Percentiles rank a stretch among this genome's conserved stretches.
phyloP scores from a whole-genome alignment of 2,888 invertebrate species.

The Elmis aenea region DNA sequence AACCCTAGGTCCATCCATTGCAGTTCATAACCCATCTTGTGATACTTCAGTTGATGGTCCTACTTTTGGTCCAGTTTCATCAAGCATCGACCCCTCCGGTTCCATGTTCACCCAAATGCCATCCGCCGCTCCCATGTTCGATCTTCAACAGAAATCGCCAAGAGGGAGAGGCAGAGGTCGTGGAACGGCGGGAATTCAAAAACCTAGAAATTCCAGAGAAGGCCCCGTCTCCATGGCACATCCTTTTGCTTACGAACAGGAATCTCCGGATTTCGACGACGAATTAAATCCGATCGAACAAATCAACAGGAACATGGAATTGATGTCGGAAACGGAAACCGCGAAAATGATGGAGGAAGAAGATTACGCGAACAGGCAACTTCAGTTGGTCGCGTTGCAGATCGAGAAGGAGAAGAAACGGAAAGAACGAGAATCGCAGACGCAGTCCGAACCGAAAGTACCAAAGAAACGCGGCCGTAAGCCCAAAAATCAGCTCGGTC shows the following conservation, averaged over 20 bases:
- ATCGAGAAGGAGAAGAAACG: constrained; percentile 53
- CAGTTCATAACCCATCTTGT: too few species aligned
- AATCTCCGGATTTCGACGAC: constrained; percentile 22
- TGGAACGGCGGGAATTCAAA: too few species aligned
- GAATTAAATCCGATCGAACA: constrained; percentile 47
- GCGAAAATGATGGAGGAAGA: constrained; percentile 58
- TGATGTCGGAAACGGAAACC: constrained; percentile 46
- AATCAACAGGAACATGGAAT: constrained; percentile 41
- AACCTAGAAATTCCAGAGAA: too few species aligned
- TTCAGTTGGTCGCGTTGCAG: constrained; percentile 49
- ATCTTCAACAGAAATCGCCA: too few species aligned
- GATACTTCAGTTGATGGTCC: too few species aligned
- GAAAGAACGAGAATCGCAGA: constrained; percentile 48
- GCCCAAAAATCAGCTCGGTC: constrained; percentile 24
- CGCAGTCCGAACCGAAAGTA: constrained; percentile 46
- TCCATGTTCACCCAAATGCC: too few species aligned
- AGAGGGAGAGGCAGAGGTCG: too few species aligned
- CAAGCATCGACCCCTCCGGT: too few species aligned
- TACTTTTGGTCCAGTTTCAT: too few species aligned
- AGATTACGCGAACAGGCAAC: constrained; percentile 54
- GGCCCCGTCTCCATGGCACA: too few species aligned
- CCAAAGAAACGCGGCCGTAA: constrained; percentile 37
- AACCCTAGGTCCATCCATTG: too few species aligned
- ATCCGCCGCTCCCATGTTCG: too few species aligned
- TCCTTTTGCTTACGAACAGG: constrained; percentile 10